Evolutionary conservation across 2,113 vertebrate genomes (phyloP), one percentile per base, ranked within the genome.

Genomic region (Progne subis): DNA sequence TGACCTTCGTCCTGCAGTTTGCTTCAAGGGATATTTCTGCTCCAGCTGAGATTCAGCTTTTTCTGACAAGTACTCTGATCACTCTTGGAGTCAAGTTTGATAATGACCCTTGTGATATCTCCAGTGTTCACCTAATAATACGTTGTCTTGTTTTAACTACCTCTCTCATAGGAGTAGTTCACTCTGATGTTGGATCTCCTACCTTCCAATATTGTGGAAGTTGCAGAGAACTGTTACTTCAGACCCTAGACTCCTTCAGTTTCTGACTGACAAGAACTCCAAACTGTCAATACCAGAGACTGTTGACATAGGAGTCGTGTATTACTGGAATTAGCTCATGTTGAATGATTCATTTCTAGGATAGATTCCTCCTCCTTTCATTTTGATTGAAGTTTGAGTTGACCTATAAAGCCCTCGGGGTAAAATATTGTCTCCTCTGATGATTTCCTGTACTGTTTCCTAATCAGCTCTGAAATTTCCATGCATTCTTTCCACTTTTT

Each of bases 1-100:
- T 91, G 94, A 93, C 95, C 87, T 95, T 96, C 31, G 18, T 87
- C 19, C 67, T 85, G 65, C 87, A 61, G 67, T 80, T 90, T 28
- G 28, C 70, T 95, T 96, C 85, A 82, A 91, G 82, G 53, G 85
- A 92, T 14, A 60, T 76, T 76, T 90, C 65, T 91, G 53, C 63
- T 90, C 88, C 67, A 90, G 78, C 88, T 94, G 94, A 94, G 94
- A 85, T 50, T 91, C 59, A 26, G 61, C 17, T 46, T 52, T 91
- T 69, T 82, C 90, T 92, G 70, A 18, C 49, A 82, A 90, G 49
- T 65, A 46, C 55, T 92, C 67, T 90, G 75, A 88, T 93, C 71
- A 1, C 31, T 76, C 94, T 85, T 93, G 79, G 50, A 94, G 87
- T 90, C 65, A 80, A 65, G 70, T 69, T 81, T 72, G 74, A 90